These are phyloP conservation scores for Leistus spinibarbis DNA, from an alignment of 2,888 invertebrate species.

Conservation along the genomic window DNA sequence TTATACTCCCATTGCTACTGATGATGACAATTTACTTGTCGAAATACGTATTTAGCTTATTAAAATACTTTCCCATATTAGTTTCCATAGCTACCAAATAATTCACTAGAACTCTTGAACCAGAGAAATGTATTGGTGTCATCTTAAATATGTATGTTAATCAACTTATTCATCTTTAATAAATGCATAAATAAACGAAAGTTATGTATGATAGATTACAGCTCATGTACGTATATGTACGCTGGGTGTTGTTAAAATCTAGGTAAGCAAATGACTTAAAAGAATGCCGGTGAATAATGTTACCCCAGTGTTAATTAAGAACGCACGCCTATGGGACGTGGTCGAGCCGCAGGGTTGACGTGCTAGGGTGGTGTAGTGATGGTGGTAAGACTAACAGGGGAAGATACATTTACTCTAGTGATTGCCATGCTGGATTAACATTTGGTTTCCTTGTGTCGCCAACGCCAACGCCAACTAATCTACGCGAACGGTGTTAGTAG, in stretches of 20 bases:
- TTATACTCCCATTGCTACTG: no score
- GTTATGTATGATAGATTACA: no score
- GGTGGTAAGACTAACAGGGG: neutral
- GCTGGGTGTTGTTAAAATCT: neutral
- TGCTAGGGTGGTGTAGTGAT: neutral
- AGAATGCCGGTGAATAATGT: slow-evolving; percentile 1
- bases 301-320: neutral
- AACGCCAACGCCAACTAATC: neutral
- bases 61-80: no score
- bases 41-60: no score
- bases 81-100: no score
- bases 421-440: slow-evolving; percentile 8
- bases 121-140: no score
- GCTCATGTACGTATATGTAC: neutral
- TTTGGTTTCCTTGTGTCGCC: slow-evolving; percentile 5
- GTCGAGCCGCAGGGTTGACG: neutral
- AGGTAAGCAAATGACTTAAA: slow-evolving; percentile 4
- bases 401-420: slow-evolving; percentile 7
- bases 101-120: no score
- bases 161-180: no score
- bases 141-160: no score
- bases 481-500: neutral
- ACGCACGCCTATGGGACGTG: slow-evolving; percentile 1
- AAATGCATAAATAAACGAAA: no score
- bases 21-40: no score